Evolutionary conservation across 2,888 invertebrate species (phyloP).

Genomic region (Linyphia triangularis): DNA sequence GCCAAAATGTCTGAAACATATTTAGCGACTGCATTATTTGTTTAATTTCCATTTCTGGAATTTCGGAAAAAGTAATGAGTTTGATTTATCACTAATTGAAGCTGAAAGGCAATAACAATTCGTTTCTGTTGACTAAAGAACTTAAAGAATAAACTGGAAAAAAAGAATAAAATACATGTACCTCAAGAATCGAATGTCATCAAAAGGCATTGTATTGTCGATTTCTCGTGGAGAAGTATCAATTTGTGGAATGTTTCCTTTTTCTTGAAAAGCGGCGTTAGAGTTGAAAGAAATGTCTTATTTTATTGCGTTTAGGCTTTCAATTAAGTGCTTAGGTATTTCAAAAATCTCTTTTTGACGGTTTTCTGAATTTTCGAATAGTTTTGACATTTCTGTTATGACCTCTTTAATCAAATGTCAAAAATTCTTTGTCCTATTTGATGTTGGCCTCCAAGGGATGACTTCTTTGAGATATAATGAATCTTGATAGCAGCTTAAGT

Average conservation of each 20-base stretch:
- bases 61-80: not conserved
- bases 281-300: slow-evolving; percentile 17
- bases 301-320: slow-evolving; percentile 1
- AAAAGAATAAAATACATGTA: not conserved
- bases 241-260: slow-evolving; percentile 12
- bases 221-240: not conserved
- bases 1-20: slow-evolving; percentile 4
- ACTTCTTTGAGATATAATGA: not conserved
- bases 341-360: slow-evolving; percentile 1
- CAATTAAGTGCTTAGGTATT: slow-evolving; percentile 18
- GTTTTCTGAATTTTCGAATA: not conserved
- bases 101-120: slow-evolving; percentile 40
- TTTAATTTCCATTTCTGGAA: not conserved
- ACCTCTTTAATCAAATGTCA: not conserved
- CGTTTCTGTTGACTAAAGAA: not conserved
- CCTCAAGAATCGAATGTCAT: slow-evolving; percentile 15
- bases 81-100: slow-evolving; percentile 43
- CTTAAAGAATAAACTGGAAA: not conserved
- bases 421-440: not conserved
- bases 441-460: not conserved
- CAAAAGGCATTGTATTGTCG: slow-evolving; percentile 19
- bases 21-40: not conserved
- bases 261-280: not conserved
- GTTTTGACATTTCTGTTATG: not conserved
- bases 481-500: not conserved